A percentile compares a stretch with the other conserved stretches of the same genome.
Evolutionary conservation across 2,113 vertebrate genomes (phyloP).

Genomic region (Macrotus californicus): DNA sequence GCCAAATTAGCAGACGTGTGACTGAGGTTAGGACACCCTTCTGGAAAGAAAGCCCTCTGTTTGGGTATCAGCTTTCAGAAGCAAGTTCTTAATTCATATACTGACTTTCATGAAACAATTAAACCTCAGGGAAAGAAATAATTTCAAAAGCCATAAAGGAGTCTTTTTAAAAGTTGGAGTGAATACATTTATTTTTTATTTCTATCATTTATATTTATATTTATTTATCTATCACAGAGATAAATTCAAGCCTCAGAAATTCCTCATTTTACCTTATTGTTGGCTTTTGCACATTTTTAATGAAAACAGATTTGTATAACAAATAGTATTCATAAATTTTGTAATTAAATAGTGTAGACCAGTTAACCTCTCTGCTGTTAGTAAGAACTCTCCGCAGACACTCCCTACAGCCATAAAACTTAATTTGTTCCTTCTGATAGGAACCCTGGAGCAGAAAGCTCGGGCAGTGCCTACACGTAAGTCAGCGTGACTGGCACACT

Average conservation of each 20-base stretch:
- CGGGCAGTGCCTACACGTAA: not conserved
- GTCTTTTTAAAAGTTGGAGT: constrained; percentile 10
- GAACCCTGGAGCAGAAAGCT: constrained; percentile 41
- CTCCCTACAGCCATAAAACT: constrained; percentile 31
- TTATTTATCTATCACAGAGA: not conserved
- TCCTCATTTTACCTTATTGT: constrained; percentile 26
- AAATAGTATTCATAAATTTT: not conserved
- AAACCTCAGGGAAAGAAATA: constrained; percentile 48
- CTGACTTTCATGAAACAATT: constrained; percentile 78
- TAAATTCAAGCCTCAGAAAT: not conserved
- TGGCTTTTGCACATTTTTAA: constrained; percentile 30
- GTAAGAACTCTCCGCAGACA: not conserved
- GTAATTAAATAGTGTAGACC: constrained; percentile 25
- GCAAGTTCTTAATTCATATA: constrained; percentile 78
- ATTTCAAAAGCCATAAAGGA: constrained; percentile 3
- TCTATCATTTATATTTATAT: not conserved
- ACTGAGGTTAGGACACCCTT: constrained; percentile 83
- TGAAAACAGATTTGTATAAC: constrained; percentile 37
- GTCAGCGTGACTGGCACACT: not conserved
- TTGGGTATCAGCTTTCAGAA: constrained; percentile 82
- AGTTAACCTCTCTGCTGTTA: not conserved
- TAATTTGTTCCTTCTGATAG: constrained; percentile 36
- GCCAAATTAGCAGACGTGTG: constrained; percentile 86
- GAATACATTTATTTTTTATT: constrained; percentile 48
- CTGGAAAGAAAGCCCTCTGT: constrained; percentile 79